Base-by-base conservation (phyloP, 2,888 invertebrate genomes). In the Scaptomyza tumidula region DNA sequence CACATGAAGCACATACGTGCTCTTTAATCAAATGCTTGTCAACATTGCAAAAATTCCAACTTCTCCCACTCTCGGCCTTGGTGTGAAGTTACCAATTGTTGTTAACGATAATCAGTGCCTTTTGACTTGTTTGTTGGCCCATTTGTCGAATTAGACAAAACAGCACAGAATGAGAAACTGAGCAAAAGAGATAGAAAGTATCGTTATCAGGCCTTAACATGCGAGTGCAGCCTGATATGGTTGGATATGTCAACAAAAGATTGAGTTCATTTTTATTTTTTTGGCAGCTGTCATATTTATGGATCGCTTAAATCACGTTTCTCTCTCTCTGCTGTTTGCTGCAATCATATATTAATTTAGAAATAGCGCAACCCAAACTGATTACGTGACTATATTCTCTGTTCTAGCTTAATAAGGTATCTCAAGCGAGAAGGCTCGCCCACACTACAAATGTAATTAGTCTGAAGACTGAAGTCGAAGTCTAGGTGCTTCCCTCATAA, bases 1-100 rank as follows among this genome's bases (percentile, higher is more conserved):
- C 66, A 45, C 76, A 77, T 59, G 77, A 56, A 80, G 43, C 37
- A 48, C 48, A 60, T 55, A 48, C 80, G 82, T 80, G 80, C 48
- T 53, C 71, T 67, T 78, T 81, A 83, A 83, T 84, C 87, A 86
- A 82, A 72, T 71, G 76, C 60, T 73, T 84, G 88, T 82, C 88
- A 82, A 84, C 86, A 86, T 53, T 80, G 74, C 71, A 71, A 64
- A 76, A 86, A 76, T 62, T 56, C 24, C 48, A 52, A 43, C n/a
- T 56, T 33, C 33, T 48, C 67, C 61, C 53, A 60, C 55, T 59
- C 41, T 44, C 53, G 41, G 10, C 19, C 6, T 10, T 33, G 33
- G 6, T n/a, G 19, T 48, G 67, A 57, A 71, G 77, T 73, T 72
- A 56, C 73, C 73, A 62, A 56, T 24, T 52, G 53, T 49, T 49